Conservation (phyloP, 1,140 invertebrate genomes). For the Dufourea novaeangliae region DNA sequence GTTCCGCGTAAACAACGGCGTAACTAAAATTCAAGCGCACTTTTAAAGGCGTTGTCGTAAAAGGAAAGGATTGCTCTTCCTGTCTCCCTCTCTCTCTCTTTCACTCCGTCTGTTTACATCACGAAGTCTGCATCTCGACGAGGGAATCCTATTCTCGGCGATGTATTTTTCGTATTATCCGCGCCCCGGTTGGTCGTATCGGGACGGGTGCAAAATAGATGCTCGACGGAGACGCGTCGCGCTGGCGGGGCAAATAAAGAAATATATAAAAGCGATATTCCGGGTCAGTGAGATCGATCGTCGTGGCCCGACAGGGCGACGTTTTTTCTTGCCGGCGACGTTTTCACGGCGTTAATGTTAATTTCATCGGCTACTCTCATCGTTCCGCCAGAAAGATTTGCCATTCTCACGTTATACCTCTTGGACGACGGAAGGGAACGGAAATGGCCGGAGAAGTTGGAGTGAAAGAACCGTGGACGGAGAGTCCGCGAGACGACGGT, state of each 20-base stretch:
- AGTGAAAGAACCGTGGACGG: neutral
- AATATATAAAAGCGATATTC: neutral
- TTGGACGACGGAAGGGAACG: slow-evolving; percentile 16
- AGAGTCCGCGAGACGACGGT: neutral
- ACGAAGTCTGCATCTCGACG: neutral
- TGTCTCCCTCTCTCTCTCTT: no score
- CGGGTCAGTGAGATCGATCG: slow-evolving; percentile 30
- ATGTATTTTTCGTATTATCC: neutral
- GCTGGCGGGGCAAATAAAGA: neutral
- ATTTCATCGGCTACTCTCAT: slow-evolving; percentile 58
- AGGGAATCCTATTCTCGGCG: neutral
- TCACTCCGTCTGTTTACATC: neutral
- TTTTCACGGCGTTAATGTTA: slow-evolving; percentile 42
- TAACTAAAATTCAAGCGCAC: slow-evolving; percentile 12
- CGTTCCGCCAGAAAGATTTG: slow-evolving; percentile 50
- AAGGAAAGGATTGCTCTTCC: slow-evolving; percentile 13
- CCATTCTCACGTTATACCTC: slow-evolving; percentile 55
- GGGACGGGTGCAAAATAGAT: neutral
- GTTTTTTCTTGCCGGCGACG: slow-evolving; percentile 31
- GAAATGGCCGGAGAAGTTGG: slow-evolving; percentile 3
- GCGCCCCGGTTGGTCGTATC: neutral
- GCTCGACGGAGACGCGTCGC: neutral
- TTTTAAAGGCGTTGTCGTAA: slow-evolving; percentile 5
- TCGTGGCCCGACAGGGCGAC: slow-evolving; percentile 6
- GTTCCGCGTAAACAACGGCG: neutral